Base-by-base conservation (phyloP, 2,888 invertebrate species). In the Heliconius cydno region DNA sequence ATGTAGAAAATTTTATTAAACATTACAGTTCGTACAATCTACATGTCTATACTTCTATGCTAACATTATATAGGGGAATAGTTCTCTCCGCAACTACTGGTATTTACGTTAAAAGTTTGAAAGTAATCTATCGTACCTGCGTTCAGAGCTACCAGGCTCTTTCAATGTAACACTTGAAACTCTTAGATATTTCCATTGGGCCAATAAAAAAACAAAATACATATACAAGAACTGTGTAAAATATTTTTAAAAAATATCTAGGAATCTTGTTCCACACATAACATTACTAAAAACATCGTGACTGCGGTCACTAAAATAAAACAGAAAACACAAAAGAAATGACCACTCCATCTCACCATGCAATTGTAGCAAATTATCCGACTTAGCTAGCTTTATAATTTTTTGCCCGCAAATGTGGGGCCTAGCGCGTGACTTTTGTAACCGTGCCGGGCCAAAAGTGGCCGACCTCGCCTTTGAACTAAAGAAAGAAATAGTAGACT, bases 361-460 rank as follows among this genome's bases (percentile, higher is more conserved):
- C 77, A 73, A 79, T 90, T 89, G 88, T 86, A 85, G 86, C 87
- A 85, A 89, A 90, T 89, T 90, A 89, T 87, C 86, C 85, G 86
- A 82, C 86, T 78, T 22, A 7, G 52, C 52, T 86, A 86, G 90
- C 90, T 91, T 87, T 80, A 60, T 72, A 86, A 86, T 89, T 89
- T 91, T 89, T 90, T 89, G 87, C 85, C 84, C 85, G 84, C 88
- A 86, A 91, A 90, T 92, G 91, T 91, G 86, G 88, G 87, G 87
- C 87, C 87, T 85, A 86, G 77, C 81, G 91, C 93, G 93, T 93
- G 93, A 92, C 92, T 94, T 91, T 92, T 87, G 93, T 89, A 94
- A 94, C 90, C 87, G 92, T 92, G 92, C 91, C 91, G 90, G 85
- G 89, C 91, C 91, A 91, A 92, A 92, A 92, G 89, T 82, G 81